phyloP scores from a whole-genome alignment of 2,113 vertebrate genomes.

The Tachysurus fulvidraco region DNA sequence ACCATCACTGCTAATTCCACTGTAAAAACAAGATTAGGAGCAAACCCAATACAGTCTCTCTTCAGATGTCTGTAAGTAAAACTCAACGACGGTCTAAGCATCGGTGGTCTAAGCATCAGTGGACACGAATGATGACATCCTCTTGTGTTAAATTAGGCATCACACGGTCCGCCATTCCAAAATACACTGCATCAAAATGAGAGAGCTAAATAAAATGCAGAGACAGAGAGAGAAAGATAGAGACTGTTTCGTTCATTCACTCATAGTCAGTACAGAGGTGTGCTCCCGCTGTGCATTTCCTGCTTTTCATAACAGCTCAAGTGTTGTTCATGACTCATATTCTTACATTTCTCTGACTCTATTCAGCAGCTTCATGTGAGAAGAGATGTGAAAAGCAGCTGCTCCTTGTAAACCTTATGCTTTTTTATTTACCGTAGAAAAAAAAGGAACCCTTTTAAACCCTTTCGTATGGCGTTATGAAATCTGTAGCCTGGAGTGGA shows the following conservation, averaged over 20 bases:
- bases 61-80: conserved; percentile 45
- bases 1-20: conserved; percentile 28
- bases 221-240: background rate
- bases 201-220: conserved; percentile 33
- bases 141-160: conserved; percentile 44
- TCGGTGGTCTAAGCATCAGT: conserved; percentile 39
- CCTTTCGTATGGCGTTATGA: conserved; percentile 22
- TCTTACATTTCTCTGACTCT: conserved; percentile 33
- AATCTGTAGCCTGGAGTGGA: conserved; percentile 36
- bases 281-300: conserved; percentile 42
- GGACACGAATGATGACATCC: conserved; percentile 48
- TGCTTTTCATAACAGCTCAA: conserved; percentile 49
- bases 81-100: conserved; percentile 33
- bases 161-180: background rate
- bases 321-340: conserved; percentile 57
- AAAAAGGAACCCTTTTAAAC: conserved; percentile 30
- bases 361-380: conserved; percentile 35
- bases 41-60: conserved; percentile 13
- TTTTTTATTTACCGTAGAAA: background rate
- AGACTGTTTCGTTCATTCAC: conserved; percentile 45
- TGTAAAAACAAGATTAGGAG: background rate
- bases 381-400: conserved; percentile 38
- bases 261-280: conserved; percentile 42
- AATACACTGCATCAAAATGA: conserved; percentile 44
- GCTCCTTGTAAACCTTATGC: conserved; percentile 33